A percentile compares a stretch with the other conserved stretches of the same genome.
phyloP scores from a whole-genome alignment of 2,888 invertebrate species.

The Anagyrus pseudococci region DNA sequence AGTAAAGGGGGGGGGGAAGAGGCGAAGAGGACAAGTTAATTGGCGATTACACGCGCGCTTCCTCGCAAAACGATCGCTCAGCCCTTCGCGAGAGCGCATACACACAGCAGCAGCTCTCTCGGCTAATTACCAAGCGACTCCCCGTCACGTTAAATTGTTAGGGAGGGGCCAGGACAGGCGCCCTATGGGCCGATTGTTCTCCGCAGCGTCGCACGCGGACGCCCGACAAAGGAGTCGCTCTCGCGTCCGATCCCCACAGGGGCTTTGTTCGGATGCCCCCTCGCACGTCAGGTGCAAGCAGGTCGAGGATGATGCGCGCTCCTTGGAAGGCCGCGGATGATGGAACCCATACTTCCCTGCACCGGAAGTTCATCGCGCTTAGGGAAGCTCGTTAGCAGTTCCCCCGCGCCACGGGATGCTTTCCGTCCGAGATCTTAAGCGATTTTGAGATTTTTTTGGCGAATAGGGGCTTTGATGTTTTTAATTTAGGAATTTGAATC shows the following conservation, averaged over 20 bases:
- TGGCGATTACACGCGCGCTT: conserved; percentile 25
- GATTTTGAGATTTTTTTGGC: neutral
- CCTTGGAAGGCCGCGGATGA: neutral
- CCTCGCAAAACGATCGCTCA: conserved; percentile 16
- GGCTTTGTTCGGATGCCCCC: neutral
- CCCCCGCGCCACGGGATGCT: neutral
- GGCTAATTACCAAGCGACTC: conserved; percentile 26
- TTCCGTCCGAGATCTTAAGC: neutral
- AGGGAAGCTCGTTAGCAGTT: neutral
- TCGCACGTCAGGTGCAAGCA: neutral
- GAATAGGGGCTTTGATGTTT: too few relatives aligned
- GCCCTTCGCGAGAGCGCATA: neutral
- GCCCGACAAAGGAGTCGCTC: neutral
- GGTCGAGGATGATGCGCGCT: too few relatives aligned
- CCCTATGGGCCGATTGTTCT: conserved; percentile 2
- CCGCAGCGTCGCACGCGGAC: neutral
- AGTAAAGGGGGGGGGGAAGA: too few relatives aligned
- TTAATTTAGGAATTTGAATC: too few relatives aligned
- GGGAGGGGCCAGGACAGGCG: neutral
- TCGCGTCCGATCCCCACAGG: conserved; percentile 4
- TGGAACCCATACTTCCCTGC: neutral
- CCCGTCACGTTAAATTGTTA: conserved; percentile 27
- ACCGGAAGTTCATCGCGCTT: neutral
- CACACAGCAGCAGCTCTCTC: neutral
- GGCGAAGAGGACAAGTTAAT: conserved; percentile 20